Conservation (phyloP, 2,113 vertebrate species). For the Saccopteryx leptura region DNA sequence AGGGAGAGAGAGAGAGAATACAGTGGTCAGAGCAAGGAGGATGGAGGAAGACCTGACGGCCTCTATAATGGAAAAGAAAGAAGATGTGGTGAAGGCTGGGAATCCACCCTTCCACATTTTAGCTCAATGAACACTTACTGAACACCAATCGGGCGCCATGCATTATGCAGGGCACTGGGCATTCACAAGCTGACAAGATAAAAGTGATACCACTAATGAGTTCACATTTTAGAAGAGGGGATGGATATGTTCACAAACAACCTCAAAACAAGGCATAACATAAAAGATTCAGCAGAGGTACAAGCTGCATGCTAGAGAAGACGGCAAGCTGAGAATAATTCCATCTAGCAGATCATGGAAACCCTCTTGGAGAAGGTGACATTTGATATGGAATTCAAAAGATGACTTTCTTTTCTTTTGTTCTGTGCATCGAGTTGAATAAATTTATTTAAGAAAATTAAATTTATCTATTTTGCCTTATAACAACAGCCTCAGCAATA, state of each 20-base stretch:
- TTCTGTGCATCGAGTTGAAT: not conserved
- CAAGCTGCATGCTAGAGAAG: not conserved
- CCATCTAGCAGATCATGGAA: not conserved
- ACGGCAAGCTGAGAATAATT: conserved; percentile 1
- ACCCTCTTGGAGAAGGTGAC: not conserved
- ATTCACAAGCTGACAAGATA: not conserved
- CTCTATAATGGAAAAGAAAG: not conserved
- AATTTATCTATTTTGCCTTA: not conserved
- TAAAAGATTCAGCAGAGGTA: not conserved
- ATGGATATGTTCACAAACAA: not conserved
- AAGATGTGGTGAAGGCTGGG: not conserved
- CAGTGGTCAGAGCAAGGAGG: not conserved
- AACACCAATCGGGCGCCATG: not conserved
- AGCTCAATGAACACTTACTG: conserved; percentile 17
- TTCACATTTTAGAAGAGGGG: conserved; percentile 43
- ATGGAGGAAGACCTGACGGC: not conserved
- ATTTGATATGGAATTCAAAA: conserved; percentile 52
- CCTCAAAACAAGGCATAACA: not conserved
- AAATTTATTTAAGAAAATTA: conserved; percentile 24
- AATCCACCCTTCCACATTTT: not conserved
- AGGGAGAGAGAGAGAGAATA: not conserved
- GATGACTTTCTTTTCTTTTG: conserved; percentile 26
- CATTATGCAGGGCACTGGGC: not conserved
- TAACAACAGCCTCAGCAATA: not conserved
- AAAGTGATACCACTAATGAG: not conserved